A percentile compares a stretch with the other conserved stretches of the same genome.
Conservation (phyloP, 1,140 invertebrate genomes). For the Diachasmimorpha longicaudata region DNA sequence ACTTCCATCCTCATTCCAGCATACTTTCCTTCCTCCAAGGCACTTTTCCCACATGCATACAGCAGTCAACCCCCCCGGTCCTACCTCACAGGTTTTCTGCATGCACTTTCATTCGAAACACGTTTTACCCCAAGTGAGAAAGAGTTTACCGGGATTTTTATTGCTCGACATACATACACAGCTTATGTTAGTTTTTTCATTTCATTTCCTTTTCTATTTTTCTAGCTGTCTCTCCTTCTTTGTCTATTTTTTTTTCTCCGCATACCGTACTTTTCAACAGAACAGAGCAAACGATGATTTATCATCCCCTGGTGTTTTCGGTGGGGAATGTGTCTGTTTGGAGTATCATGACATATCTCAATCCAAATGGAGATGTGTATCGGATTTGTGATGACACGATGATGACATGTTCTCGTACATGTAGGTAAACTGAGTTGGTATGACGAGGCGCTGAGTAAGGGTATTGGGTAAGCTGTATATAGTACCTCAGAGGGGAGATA, state of each 20-base stretch:
- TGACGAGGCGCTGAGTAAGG: neutral
- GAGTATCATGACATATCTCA: neutral
- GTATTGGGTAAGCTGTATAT: neutral
- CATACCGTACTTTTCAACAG: neutral
- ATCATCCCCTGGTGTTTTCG: neutral
- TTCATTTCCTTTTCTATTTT: neutral
- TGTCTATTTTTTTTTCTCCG: neutral
- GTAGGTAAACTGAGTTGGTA: neutral
- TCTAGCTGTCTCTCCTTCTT: neutral
- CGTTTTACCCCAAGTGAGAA: constrained; percentile 20
- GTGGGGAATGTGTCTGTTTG: neutral
- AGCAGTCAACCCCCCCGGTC: neutral
- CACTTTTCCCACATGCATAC: constrained; percentile 21
- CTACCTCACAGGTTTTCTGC: neutral
- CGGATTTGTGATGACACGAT: neutral
- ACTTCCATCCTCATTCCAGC: neutral
- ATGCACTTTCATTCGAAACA: constrained; percentile 21
- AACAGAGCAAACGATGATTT: neutral
- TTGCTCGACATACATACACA: constrained; percentile 7
- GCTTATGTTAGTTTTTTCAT: neutral
- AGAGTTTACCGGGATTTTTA: constrained; percentile 26
- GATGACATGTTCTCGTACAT: neutral
- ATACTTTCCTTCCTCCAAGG: constrained; percentile 6
- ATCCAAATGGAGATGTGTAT: neutral
- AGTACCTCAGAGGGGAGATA: neutral